phyloP scores from a whole-genome alignment of 2,888 invertebrate species.

The Imbricaverruca yamaguchii region DNA sequence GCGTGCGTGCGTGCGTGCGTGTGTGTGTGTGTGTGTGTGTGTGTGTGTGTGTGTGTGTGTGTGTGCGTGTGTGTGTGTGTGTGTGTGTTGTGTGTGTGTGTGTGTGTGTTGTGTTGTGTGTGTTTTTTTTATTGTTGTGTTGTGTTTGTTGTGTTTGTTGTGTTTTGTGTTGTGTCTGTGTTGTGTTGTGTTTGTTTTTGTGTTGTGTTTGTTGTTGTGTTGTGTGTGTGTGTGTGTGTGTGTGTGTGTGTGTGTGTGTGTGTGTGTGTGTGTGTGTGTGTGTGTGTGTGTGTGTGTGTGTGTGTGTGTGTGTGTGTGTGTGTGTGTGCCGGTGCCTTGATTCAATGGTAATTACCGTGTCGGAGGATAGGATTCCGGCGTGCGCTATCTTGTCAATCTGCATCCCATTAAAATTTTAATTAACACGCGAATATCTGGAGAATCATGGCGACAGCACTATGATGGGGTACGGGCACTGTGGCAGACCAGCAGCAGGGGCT shows the following conservation, averaged over 20 bases:
- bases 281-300: background rate
- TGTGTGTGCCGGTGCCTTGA: background rate
- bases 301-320: conserved; percentile 1
- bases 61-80: background rate
- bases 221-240: no score
- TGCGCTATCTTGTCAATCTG: conserved; percentile 11
- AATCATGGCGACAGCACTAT: background rate
- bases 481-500: no score
- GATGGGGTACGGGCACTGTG: no score
- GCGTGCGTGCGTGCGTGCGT: no score
- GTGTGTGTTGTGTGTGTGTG: background rate
- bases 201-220: no score
- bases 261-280: background rate
- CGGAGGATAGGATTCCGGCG: background rate
- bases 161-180: no score
- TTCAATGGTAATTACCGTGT: conserved; percentile 11
- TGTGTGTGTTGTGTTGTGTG: background rate
- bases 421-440: background rate
- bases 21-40: background rate
- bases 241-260: no score
- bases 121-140: background rate
- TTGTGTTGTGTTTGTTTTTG: no score
- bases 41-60: background rate
- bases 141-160: no score
- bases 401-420: conserved; percentile 21